Evolutionary conservation across 2,888 invertebrate genomes (phyloP).

Genomic region (Microdon myrmicae): DNA sequence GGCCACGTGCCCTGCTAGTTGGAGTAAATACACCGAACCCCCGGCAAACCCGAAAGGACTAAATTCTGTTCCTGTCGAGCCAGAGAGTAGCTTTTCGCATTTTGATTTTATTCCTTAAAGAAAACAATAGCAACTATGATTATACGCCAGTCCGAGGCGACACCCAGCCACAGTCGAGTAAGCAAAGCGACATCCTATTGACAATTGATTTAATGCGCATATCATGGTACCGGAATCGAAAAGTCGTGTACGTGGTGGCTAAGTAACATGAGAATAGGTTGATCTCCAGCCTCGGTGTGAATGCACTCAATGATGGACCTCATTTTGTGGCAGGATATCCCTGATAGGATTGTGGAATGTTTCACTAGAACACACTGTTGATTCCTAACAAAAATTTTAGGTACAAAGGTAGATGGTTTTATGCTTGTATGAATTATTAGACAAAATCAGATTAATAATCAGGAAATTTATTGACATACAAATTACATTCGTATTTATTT

Average conservation of each 20-base stretch:
- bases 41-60: constrained; percentile 29
- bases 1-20: constrained; percentile 63
- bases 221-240: constrained; percentile 15
- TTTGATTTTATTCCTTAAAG: constrained; percentile 56
- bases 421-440: too few species aligned
- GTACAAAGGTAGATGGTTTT: constrained; percentile 12
- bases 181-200: constrained; percentile 30
- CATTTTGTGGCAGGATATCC: constrained; percentile 22
- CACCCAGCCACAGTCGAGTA: constrained; percentile 28
- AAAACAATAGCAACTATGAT: constrained; percentile 64
- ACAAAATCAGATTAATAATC: too few species aligned
- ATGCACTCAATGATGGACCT: constrained; percentile 17
- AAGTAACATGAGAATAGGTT: constrained; percentile 35
- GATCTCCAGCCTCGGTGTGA: constrained; percentile 7
- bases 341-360: constrained; percentile 16
- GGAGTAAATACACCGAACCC: constrained; percentile 35
- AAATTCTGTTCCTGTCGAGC: constrained; percentile 23
- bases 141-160: constrained; percentile 56
- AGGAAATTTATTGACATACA: too few species aligned
- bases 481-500: too few species aligned
- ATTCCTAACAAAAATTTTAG: neutral
- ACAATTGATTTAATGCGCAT: constrained; percentile 48
- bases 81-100: constrained; percentile 21
- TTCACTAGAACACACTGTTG: constrained; percentile 5
- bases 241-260: constrained; percentile 36